phyloP scores from a whole-genome alignment of 2,113 vertebrate species.

The Salminus brasiliensis region DNA sequence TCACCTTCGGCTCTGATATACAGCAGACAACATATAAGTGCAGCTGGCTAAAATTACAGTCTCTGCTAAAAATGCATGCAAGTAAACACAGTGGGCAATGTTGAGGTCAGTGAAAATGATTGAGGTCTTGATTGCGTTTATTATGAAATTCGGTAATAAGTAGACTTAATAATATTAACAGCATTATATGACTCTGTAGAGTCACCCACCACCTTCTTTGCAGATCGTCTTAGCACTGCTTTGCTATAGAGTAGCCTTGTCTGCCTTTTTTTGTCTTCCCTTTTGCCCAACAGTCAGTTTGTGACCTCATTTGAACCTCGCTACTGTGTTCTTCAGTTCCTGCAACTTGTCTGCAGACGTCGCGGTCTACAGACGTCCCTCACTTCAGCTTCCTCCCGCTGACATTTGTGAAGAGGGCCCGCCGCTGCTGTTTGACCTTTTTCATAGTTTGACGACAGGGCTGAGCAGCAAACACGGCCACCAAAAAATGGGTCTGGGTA shows the following conservation, averaged over 20 bases:
- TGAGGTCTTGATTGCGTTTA: too few species aligned
- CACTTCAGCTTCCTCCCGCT: slow-evolving; percentile 19
- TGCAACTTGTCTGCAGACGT: not conserved
- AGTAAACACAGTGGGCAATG: too few species aligned
- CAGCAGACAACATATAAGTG: too few species aligned
- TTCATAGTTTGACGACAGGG: not conserved
- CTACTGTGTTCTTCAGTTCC: not conserved
- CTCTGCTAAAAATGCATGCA: too few species aligned
- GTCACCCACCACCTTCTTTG: not conserved
- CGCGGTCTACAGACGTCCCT: not conserved
- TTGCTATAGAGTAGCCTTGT: not conserved
- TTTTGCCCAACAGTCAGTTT: too few species aligned
- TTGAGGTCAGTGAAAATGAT: not conserved
- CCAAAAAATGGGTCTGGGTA: not conserved
- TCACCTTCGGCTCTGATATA: too few species aligned
- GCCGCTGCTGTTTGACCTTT: slow-evolving; percentile 32
- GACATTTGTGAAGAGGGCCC: slow-evolving; percentile 24
- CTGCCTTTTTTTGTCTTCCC: not conserved
- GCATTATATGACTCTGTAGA: not conserved
- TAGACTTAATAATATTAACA: too few species aligned
- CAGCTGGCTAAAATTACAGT: too few species aligned
- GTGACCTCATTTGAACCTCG: not conserved
- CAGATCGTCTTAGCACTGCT: not conserved
- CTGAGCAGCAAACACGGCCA: not conserved
- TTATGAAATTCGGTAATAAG: too few species aligned